A percentile compares a stretch with the other conserved stretches of the same genome.
These are phyloP conservation scores for Antheraea yamamai DNA, from an alignment of 2,888 invertebrate genomes.

Conservation along the genomic window DNA sequence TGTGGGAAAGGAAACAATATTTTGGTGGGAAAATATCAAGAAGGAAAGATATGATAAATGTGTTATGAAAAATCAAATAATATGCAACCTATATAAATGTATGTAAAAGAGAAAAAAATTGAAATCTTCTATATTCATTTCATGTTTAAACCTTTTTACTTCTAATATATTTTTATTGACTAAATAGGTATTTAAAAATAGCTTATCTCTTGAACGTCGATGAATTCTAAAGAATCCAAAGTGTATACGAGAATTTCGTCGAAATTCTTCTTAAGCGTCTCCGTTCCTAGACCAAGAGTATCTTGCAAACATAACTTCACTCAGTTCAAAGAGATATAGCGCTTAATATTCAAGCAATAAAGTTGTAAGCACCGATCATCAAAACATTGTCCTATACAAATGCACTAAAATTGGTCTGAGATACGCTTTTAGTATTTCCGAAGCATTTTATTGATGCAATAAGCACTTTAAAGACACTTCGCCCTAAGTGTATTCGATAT, in stretches of 20 bases:
- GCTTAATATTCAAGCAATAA: constrained; percentile 25
- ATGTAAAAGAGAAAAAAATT: no score
- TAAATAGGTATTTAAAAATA: constrained; percentile 6
- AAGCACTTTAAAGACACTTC: constrained; percentile 55
- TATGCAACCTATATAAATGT: not conserved
- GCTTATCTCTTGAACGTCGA: constrained; percentile 29
- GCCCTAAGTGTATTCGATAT: constrained; percentile 18
- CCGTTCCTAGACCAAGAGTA: constrained; percentile 44
- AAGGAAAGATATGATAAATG: not conserved
- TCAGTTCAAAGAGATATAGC: constrained; percentile 26
- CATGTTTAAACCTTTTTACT: not conserved
- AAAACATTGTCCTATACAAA: constrained; percentile 31
- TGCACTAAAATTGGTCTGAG: constrained; percentile 51
- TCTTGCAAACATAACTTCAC: constrained; percentile 27
- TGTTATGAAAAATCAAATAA: not conserved
- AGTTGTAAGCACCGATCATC: constrained; percentile 13
- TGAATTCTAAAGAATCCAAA: constrained; percentile 42
- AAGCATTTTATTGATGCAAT: constrained; percentile 71
- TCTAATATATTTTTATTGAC: not conserved
- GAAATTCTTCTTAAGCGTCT: constrained; percentile 43
- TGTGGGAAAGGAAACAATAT: not conserved
- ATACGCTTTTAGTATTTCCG: constrained; percentile 58
- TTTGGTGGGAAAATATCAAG: not conserved
- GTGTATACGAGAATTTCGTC: constrained; percentile 48
- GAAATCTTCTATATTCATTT: not conserved